Percentiles rank a stretch among this genome's conserved stretches.
Conservation (phyloP, 2,888 invertebrate species). For the Trissolcus brochymenae region DNA sequence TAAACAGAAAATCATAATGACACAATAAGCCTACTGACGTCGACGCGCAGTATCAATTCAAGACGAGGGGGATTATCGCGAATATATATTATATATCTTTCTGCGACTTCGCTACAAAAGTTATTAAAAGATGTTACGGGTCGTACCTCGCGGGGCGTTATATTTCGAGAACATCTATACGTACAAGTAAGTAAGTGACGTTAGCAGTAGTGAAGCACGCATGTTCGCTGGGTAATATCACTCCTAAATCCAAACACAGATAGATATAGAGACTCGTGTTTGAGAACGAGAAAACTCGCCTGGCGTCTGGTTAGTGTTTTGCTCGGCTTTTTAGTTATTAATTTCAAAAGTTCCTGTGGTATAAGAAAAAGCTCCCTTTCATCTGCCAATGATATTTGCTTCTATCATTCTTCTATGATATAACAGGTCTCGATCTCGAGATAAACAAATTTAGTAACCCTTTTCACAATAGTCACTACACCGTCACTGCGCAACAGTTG, state of each 20-base stretch:
- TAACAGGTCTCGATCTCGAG: no score
- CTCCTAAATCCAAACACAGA: slow-evolving; percentile 60
- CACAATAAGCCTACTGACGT: slow-evolving; percentile 48
- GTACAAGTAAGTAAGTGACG: slow-evolving; percentile 50
- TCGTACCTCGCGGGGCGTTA: slow-evolving; percentile 55
- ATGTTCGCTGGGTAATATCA: slow-evolving; percentile 56
- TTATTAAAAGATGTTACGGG: slow-evolving; percentile 62
- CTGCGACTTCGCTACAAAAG: slow-evolving; percentile 50
- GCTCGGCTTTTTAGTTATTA: slow-evolving; percentile 42
- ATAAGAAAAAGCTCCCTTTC: slow-evolving; percentile 28
- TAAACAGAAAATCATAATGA: slow-evolving; percentile 45
- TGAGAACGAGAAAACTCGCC: slow-evolving; percentile 56
- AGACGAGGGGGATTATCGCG: slow-evolving; percentile 49
- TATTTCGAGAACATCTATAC: slow-evolving; percentile 62
- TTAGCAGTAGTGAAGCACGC: slow-evolving; percentile 53
- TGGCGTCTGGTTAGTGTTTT: slow-evolving; percentile 49
- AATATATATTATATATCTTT: slow-evolving; percentile 39
- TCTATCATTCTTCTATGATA: no score
- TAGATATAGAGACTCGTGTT: slow-evolving; percentile 60
- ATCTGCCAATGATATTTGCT: no score
- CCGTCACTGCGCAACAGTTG: no score
- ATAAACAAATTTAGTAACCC: neutral
- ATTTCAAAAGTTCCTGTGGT: slow-evolving; percentile 29
- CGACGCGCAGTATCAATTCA: slow-evolving; percentile 50
- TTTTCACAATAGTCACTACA: no score